Evolutionary conservation across 2,888 invertebrate genomes (phyloP).

Genomic region (Cheilosia grossa): DNA sequence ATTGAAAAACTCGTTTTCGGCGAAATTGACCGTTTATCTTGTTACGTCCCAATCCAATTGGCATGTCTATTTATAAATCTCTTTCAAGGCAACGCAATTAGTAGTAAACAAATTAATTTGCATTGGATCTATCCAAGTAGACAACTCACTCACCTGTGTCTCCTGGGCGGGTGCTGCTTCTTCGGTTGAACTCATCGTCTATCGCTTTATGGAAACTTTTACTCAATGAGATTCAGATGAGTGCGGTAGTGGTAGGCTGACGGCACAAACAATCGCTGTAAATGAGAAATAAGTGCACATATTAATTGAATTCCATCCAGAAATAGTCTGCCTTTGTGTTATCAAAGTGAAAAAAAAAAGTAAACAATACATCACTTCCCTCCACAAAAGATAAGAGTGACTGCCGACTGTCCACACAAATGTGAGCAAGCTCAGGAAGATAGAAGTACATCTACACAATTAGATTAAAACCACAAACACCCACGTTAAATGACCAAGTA

Average conservation of each 20-base stretch:
- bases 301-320: constrained; percentile 45
- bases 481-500: constrained; percentile 26
- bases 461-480: constrained; percentile 11
- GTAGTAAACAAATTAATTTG: constrained; percentile 43
- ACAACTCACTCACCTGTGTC: constrained; percentile 59
- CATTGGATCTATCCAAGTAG: constrained; percentile 18
- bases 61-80: constrained; percentile 33
- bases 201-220: constrained; percentile 18
- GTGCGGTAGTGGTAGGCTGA: constrained; percentile 5
- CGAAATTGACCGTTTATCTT: background rate
- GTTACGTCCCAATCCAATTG: constrained; percentile 22
- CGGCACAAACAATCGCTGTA: constrained; percentile 28
- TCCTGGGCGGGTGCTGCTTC: constrained; percentile 57
- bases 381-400: constrained; percentile 17
- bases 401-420: background rate
- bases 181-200: constrained; percentile 62
- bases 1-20: constrained; percentile 21
- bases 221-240: constrained; percentile 16
- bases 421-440: background rate
- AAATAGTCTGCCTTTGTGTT: background rate
- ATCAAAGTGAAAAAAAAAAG: constrained; percentile 3
- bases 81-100: constrained; percentile 24
- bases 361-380: constrained; percentile 35
- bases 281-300: constrained; percentile 36
- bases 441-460: constrained; percentile 4